Evolutionary conservation across 2,888 invertebrate species (phyloP), one percentile per base, ranked within the genome.

Genomic region (Parasteatoda lunata): DNA sequence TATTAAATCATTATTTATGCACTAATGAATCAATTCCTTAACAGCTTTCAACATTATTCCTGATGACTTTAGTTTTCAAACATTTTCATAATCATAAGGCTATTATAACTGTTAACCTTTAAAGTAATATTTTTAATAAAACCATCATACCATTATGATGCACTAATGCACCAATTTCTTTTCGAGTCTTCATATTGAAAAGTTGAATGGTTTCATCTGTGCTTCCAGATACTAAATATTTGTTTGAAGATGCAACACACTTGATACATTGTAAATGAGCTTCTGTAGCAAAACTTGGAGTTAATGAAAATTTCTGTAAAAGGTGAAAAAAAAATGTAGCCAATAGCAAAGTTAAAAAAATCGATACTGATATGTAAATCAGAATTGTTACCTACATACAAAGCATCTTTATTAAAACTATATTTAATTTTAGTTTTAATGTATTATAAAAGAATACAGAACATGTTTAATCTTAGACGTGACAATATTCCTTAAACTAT

Each of bases 201-300:
- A 98, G 93, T 78, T 95, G 94, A 79, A 98, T 95, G 88, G 95
- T 95, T 92, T 98, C 98, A 92, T 98, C 98, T 2, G 96, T 94
- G 76, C 96, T 96, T 8, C 97, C 97, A 0, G 97, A 96, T 0
- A 97, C 97, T 75, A 98, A 91, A 91, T 95, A 95, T 91, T 94
- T 94, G 3, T 94, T 94, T 13, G 94, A 94, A 8, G 94, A 93
- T 0, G 96, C 94, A 2, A 97, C 91, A 89, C 95, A 94, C 90
- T 96, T 94, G 13, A 98, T 93, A 89, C 97, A 95, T 30, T 95
- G 95, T 88, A 94, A 94, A 91, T 98, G 98, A 47, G 96, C 95
- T 91, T 97, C 96, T 80, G 96, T 96, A 0, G 97, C 97, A 92
- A 98, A 98, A 71, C 95, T 96, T 91, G 95, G 95, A 83, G 94